A percentile compares a stretch with the other conserved stretches of the same genome.
phyloP scores from a whole-genome alignment of 2,797 vertebrate species.

The Sardinella longiceps region DNA sequence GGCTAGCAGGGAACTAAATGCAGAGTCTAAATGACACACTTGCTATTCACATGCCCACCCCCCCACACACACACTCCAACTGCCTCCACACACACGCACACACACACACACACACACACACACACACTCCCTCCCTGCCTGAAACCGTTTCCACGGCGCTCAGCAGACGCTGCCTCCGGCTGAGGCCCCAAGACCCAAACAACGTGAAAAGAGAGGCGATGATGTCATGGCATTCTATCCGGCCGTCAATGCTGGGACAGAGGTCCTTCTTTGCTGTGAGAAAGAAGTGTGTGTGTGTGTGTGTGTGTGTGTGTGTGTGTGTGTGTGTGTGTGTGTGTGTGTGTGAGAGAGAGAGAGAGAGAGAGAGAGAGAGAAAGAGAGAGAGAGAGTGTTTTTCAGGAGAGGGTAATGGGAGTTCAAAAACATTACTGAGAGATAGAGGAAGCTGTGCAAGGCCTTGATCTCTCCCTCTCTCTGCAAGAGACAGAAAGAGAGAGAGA shows the following conservation, averaged over 20 bases:
- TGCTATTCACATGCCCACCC: slow-evolving; percentile 47
- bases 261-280: slow-evolving; percentile 55
- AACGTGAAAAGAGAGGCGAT: slow-evolving; percentile 52
- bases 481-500: no score
- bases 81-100: background rate
- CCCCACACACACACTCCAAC: slow-evolving; percentile 27
- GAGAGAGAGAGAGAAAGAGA: no score
- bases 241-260: slow-evolving; percentile 48
- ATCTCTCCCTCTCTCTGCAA: background rate
- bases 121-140: background rate
- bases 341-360: background rate
- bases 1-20: slow-evolving; percentile 31
- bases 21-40: slow-evolving; percentile 50
- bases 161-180: slow-evolving; percentile 52
- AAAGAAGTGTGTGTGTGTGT: slow-evolving; percentile 28
- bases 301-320: slow-evolving; percentile 7
- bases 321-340: slow-evolving; percentile 8
- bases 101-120: slow-evolving; percentile 11
- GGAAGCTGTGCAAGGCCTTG: slow-evolving; percentile 33
- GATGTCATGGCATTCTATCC: slow-evolving; percentile 59
- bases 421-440: slow-evolving; percentile 34
- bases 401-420: slow-evolving; percentile 18
- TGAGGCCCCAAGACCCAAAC: slow-evolving; percentile 47
- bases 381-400: background rate
- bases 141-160: slow-evolving; percentile 48